Evolutionary conservation across 2,797 vertebrate species (phyloP), one percentile per base, ranked within the genome.

Genomic region (Geotrypetes seraphini): DNA sequence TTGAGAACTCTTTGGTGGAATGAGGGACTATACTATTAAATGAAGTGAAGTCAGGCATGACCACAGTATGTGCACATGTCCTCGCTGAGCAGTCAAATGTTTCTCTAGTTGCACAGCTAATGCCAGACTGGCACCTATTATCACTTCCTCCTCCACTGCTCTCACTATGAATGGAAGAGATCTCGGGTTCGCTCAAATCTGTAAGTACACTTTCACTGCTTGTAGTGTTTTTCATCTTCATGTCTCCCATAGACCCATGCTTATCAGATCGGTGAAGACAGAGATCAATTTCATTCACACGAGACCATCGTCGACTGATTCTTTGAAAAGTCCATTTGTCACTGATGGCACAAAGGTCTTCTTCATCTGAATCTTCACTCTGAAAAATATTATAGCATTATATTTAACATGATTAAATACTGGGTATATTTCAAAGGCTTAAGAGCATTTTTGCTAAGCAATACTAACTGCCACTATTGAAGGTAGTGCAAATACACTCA

Each of bases 301-400:
- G 87, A 64, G 95, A 98, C 95, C 96, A 99, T 28, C 91, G 85
- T 38, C 86, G 83, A 67, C 96, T 99, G 60, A 82, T 90, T 80
- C 86, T 88, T 71, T 98, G 92, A 79, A 97, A 99, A 44, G 91
- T 97, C 95, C 96, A 97, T 90, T 93, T 94, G 81, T 91, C 90
- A 53, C 96, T 98, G 75, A 99, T 90, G 21, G 91, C 91, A 52
- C 94, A 96, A 41, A 91, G 72, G 23, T 97, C 93, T 68, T 99
- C 96, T 69, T 98, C 94, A 86, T 99, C 96, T 2, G 96, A 99
- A 73, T 98, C 93, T 71, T 97, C 94, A 70, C 85, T 88, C 96
- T 99, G 46, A 5, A 42, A 58, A 47, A 69, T 24, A 67, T 4
- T 31, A 50, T 19, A 31, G 11, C 23, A n/a, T n/a, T n/a, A n/a